Evolutionary conservation across 2,113 vertebrate species (phyloP).

Genomic region (Hemichromis elongatus): DNA sequence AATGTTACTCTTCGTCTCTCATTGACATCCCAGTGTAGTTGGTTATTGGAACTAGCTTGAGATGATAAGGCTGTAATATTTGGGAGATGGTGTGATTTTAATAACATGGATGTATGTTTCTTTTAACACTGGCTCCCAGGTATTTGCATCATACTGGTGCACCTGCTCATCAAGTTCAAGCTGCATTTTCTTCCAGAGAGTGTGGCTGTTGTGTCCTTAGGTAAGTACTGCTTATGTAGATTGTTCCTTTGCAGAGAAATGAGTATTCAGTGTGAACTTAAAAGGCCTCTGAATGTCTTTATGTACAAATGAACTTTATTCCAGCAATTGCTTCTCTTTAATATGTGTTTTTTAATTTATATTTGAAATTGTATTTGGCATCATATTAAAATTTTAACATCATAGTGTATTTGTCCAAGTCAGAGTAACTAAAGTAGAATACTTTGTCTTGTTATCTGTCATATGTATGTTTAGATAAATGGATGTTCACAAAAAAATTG

Average conservation of each 20-base stretch:
- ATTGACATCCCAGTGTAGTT: neutral
- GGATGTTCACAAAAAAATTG: neutral
- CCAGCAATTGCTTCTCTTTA: neutral
- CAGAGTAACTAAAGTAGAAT: neutral
- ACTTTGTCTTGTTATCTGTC: neutral
- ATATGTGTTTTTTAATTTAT: neutral
- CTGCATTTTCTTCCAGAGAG: conserved; percentile 97
- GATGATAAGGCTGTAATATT: neutral
- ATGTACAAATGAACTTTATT: neutral
- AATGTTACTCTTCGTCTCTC: neutral
- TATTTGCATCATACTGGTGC: conserved; percentile 99
- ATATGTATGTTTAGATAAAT: neutral
- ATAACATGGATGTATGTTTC: conserved; percentile 8
- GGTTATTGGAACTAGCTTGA: neutral
- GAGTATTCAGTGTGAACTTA: neutral
- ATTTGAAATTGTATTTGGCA: neutral
- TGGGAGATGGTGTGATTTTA: neutral
- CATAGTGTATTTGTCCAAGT: neutral
- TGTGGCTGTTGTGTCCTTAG: conserved; percentile 95
- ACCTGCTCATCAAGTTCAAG: conserved; percentile 93
- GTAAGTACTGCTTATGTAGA: conserved; percentile 73
- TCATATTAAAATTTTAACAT: neutral
- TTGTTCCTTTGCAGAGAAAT: neutral
- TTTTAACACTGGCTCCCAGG: conserved; percentile 70
- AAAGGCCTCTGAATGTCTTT: neutral